These are phyloP conservation scores for Drosophila ironensis DNA, from an alignment of 1,140 invertebrate species.

Conservation along the genomic window DNA sequence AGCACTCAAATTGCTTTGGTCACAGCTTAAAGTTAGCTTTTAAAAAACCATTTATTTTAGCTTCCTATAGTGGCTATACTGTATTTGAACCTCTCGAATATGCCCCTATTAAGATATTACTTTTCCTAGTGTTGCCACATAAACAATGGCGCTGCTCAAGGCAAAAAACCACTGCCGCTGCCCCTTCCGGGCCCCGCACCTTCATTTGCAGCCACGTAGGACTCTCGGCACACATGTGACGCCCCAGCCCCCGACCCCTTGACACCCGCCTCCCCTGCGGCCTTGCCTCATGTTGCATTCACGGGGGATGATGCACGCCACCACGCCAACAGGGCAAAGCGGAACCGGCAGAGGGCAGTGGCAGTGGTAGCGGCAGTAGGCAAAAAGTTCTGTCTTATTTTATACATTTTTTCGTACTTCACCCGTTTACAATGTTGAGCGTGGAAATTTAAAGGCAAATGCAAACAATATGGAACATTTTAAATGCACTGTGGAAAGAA, in stretches of 20 bases:
- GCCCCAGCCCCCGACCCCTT: conserved; percentile 4
- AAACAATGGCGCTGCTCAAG: conserved; percentile 64
- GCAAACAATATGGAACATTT: conserved; percentile 71
- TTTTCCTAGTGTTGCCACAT: conserved; percentile 9
- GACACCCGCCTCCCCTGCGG: conserved; percentile 1
- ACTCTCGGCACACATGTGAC: conserved; percentile 55
- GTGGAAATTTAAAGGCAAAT: conserved; percentile 67
- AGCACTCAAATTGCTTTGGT: too few species aligned
- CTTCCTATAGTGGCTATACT: too few species aligned
- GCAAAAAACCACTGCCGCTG: conserved; percentile 43
- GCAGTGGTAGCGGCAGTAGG: too few species aligned
- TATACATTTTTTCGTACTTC: conserved; percentile 19
- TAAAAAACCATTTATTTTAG: too few species aligned
- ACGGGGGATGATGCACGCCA: too few species aligned
- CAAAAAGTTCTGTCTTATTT: conserved; percentile 48
- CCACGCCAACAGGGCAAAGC: background rate
- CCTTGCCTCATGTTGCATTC: conserved; percentile 59
- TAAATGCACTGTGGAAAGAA: conserved; percentile 52
- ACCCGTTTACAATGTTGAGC: conserved; percentile 46
- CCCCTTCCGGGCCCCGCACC: conserved; percentile 1
- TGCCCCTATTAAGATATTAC: background rate
- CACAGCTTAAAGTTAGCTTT: too few species aligned
- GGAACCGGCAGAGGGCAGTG: background rate
- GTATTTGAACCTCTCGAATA: too few species aligned
- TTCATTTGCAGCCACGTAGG: conserved; percentile 13